These are phyloP conservation scores for Psettodes erumei DNA, from an alignment of 2,113 vertebrate genomes.

Conservation along the genomic window DNA sequence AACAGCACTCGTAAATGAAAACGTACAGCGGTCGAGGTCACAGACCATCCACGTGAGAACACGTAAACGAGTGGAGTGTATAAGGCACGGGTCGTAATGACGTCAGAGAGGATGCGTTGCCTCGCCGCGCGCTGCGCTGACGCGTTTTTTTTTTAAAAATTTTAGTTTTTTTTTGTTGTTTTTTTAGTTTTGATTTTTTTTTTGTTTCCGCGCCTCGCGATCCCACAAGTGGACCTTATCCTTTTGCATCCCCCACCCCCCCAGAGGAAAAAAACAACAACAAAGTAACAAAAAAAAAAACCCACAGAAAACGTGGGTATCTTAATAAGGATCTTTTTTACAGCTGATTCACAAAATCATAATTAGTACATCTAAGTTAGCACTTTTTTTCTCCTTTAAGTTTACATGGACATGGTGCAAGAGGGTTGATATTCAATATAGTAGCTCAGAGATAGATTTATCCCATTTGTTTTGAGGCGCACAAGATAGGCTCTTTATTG, in stretches of 20 bases:
- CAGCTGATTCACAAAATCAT: constrained; percentile 91
- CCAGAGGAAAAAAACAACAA: constrained; percentile 61
- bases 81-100: constrained; percentile 88
- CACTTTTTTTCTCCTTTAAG: constrained; percentile 83
- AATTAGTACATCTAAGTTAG: constrained; percentile 86
- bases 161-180: constrained; percentile 28
- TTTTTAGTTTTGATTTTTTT: neutral
- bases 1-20: constrained; percentile 79
- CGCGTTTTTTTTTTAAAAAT: constrained; percentile 53
- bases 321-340: constrained; percentile 82
- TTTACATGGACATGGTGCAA: constrained; percentile 82
- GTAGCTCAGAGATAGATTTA: constrained; percentile 69
- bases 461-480: constrained; percentile 67
- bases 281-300: constrained; percentile 61
- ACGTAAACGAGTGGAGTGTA: constrained; percentile 87
- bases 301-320: constrained; percentile 89
- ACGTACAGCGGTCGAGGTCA: constrained; percentile 81
- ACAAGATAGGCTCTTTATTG: constrained; percentile 57
- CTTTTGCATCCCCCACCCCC: constrained; percentile 59
- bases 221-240: constrained; percentile 72
- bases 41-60: constrained; percentile 81
- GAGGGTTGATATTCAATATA: constrained; percentile 79
- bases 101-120: constrained; percentile 82
- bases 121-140: constrained; percentile 61
- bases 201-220: constrained; percentile 65